A percentile compares a stretch with the other conserved stretches of the same genome.
Conservation (phyloP, 2,113 vertebrate genomes). For the Podiceps cristatus region DNA sequence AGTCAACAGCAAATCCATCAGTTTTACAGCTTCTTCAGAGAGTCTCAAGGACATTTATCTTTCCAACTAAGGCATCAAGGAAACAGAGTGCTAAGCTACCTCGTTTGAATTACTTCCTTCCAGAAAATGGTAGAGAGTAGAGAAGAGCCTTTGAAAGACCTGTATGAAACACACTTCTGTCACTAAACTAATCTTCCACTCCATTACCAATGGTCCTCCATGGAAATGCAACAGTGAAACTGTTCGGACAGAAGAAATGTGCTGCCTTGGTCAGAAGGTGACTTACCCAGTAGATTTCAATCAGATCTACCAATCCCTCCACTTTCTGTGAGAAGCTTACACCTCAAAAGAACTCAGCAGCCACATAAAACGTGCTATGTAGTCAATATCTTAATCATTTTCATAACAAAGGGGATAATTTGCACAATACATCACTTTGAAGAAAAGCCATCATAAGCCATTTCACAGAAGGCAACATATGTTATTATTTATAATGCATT, state of each 20-base stretch:
- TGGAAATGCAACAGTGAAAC: background rate
- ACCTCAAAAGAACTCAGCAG: background rate
- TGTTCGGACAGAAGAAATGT: background rate
- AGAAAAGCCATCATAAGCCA: constrained; percentile 25
- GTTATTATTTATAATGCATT: constrained; percentile 57
- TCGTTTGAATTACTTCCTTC: constrained; percentile 7
- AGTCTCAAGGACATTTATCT: background rate
- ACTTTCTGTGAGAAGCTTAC: background rate
- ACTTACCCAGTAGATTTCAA: background rate
- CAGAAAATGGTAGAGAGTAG: background rate
- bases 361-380: background rate
- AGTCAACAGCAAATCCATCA: background rate
- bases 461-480: constrained; percentile 47
- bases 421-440: constrained; percentile 10
- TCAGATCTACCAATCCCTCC: background rate
- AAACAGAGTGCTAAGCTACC: background rate
- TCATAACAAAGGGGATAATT: background rate
- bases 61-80: background rate
- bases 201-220: background rate
- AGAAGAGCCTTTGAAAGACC: constrained; percentile 29
- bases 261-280: background rate
- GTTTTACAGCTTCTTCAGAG: background rate
- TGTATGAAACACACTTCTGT: background rate
- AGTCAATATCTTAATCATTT: background rate
- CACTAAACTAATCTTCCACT: constrained; percentile 23